A percentile compares a stretch with the other conserved stretches of the same genome.
Evolutionary conservation across 2,888 invertebrate genomes (phyloP).

Genomic region (Acrocyrtus sp.): DNA sequence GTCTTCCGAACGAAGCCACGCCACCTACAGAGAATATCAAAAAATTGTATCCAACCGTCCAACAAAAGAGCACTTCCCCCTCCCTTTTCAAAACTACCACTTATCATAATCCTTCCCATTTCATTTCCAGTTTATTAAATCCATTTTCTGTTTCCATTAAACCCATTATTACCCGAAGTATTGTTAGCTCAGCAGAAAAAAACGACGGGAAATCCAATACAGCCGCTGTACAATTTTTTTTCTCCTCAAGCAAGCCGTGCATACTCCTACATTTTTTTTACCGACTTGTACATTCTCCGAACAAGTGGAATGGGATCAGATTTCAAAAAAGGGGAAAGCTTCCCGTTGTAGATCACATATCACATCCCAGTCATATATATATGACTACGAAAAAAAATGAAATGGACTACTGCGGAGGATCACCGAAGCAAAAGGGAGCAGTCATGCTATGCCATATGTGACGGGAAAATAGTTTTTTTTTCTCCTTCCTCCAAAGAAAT

Average conservation of each 20-base stretch:
- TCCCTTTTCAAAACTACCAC: constrained; percentile 27
- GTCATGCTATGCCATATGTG: neutral
- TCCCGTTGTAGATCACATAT: constrained; percentile 29
- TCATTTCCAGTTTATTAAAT: constrained; percentile 46
- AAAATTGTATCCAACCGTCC: constrained; percentile 58
- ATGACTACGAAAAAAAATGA: constrained; percentile 27
- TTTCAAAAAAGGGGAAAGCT: constrained; percentile 28
- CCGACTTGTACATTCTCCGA: constrained; percentile 2
- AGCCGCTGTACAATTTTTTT: too few relatives aligned
- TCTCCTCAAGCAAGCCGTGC: constrained; percentile 21
- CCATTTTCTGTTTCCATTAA: constrained; percentile 26
- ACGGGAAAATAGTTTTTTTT: neutral
- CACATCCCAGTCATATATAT: too few relatives aligned
- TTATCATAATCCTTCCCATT: constrained; percentile 42
- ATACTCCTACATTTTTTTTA: too few relatives aligned
- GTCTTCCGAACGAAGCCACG: constrained; percentile 92
- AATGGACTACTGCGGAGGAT: constrained; percentile 37
- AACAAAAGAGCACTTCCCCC: constrained; percentile 13
- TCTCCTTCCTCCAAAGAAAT: neutral
- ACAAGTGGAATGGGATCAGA: constrained; percentile 24
- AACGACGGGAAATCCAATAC: constrained; percentile 9
- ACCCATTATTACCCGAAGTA: constrained; percentile 28
- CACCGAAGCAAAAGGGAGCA: constrained; percentile 33
- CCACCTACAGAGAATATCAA: constrained; percentile 73
- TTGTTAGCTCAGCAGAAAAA: constrained; percentile 32